Evolutionary conservation across 2,797 vertebrate species (phyloP), one percentile per base, ranked within the genome.

Genomic region (Harpagifer antarcticus): DNA sequence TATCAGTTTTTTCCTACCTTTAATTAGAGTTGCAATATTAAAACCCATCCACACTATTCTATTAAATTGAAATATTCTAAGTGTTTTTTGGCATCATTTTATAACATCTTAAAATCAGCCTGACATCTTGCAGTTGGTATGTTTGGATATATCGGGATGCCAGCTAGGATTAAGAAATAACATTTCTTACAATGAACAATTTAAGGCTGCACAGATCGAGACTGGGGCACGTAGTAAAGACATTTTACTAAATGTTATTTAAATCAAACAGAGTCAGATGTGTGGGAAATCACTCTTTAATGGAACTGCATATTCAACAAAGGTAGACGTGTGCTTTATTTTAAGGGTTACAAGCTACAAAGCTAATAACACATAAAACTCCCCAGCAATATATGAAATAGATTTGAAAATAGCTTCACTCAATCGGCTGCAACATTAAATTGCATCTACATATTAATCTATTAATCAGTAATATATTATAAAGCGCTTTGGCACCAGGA

Each of bases 141-240:
- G 10, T 68, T 66, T 42, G 12, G 43, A 54, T 72, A 73, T 42
- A 54, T 64, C 62, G 5, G 16, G 45, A 56, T 63, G 19, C 56
- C 40, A 4, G 13, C 40, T 40, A 4, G 47, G 65, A 61, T 43
- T 37, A 42, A n/a, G 27, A 66, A 79, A 66, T 47, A 15, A 49
- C 5, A 20, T 19, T 55, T 16, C 44, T 27, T 33, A 52, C 19
- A 44, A 11, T 27, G 27, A 27, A 27, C 17, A 49, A 16, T 50
- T 65, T 44, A 54, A 27, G 16, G 54, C 19, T 56, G 27, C 9
- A 45, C 3, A 10, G 33, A 20, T 9, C 42, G 11, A 63, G 67
- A 57, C 11, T 27, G 3, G 14, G 16, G 27, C 12, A 27, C 4
- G 27, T 27, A 27, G 27, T 27, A 27, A 27, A 27, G 4, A 27